Percentiles rank a stretch among this genome's conserved stretches.
These are phyloP conservation scores for Petromus typicus DNA, from an alignment of 2,113 vertebrate species.

Conservation along the genomic window DNA sequence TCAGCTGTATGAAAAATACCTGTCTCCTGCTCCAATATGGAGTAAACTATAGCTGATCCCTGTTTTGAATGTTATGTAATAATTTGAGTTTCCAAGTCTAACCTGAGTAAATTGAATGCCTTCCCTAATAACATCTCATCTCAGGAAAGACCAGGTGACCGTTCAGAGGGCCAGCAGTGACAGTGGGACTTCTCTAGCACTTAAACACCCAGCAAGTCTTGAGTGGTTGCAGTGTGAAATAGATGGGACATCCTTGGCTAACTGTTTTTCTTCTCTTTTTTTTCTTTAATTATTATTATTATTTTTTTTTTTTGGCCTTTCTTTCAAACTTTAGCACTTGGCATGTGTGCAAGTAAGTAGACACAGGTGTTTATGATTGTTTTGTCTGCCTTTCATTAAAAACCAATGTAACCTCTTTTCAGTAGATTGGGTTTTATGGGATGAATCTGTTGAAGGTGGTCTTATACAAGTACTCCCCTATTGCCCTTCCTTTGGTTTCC, in stretches of 20 bases:
- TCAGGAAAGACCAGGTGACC: background rate
- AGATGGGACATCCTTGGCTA: background rate
- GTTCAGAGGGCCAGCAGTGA: background rate
- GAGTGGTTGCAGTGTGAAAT: background rate
- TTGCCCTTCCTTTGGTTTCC: slow-evolving; percentile 73
- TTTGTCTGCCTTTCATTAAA: slow-evolving; percentile 70
- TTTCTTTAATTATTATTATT: background rate
- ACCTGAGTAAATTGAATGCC: background rate
- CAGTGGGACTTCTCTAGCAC: background rate
- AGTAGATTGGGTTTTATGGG: slow-evolving; percentile 71
- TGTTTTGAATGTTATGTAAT: background rate
- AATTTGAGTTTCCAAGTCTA: slow-evolving; percentile 16
- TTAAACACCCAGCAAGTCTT: slow-evolving; percentile 13
- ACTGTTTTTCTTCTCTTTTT: background rate
- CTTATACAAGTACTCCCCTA: slow-evolving; percentile 58
- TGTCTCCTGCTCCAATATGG: background rate
- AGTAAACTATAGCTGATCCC: background rate
- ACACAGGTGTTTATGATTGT: slow-evolving; percentile 43
- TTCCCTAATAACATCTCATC: background rate
- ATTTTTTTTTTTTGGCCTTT: background rate
- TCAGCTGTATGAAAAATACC: background rate
- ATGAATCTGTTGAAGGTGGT: slow-evolving; percentile 67
- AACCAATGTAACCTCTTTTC: slow-evolving; percentile 49
- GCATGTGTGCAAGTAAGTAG: slow-evolving; percentile 53
- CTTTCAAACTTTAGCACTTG: slow-evolving; percentile 16